A percentile compares a stretch with the other conserved stretches of the same genome.
Evolutionary conservation across 2,888 invertebrate species (phyloP).

Genomic region (Rhagonycha fulva): DNA sequence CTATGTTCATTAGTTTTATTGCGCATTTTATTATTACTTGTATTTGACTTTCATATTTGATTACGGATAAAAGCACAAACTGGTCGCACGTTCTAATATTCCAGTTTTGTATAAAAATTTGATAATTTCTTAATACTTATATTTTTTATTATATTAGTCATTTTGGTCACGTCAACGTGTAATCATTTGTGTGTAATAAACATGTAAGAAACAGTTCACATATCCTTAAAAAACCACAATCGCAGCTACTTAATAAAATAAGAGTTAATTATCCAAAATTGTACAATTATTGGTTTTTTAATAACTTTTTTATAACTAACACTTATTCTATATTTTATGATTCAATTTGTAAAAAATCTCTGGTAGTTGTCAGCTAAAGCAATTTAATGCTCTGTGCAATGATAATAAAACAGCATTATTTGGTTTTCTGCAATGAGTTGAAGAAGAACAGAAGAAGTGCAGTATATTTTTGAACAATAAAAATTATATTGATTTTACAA

Average conservation of each 20-base stretch:
- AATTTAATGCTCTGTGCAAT: too few species aligned
- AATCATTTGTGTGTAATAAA: not conserved
- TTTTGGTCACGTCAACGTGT: not conserved
- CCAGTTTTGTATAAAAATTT: conserved; percentile 1
- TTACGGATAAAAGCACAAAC: not conserved
- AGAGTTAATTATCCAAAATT: not conserved
- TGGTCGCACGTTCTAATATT: conserved; percentile 22
- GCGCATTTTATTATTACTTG: conserved; percentile 14
- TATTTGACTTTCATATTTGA: conserved; percentile 13
- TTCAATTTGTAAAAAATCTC: not conserved
- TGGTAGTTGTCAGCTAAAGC: too few species aligned
- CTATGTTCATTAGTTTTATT: conserved; percentile 23
- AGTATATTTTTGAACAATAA: too few species aligned
- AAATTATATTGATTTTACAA: too few species aligned
- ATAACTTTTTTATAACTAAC: not conserved
- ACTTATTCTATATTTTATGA: not conserved
- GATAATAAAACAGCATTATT: too few species aligned
- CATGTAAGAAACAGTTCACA: not conserved
- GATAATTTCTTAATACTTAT: not conserved
- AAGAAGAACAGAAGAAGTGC: too few species aligned
- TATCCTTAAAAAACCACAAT: not conserved
- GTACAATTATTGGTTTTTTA: not conserved
- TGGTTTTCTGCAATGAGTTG: too few species aligned
- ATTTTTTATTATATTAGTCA: not conserved
- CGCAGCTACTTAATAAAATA: not conserved